These are phyloP conservation scores for Hipposideros armiger DNA, from an alignment of 2,113 vertebrate species.

Conservation along the genomic window DNA sequence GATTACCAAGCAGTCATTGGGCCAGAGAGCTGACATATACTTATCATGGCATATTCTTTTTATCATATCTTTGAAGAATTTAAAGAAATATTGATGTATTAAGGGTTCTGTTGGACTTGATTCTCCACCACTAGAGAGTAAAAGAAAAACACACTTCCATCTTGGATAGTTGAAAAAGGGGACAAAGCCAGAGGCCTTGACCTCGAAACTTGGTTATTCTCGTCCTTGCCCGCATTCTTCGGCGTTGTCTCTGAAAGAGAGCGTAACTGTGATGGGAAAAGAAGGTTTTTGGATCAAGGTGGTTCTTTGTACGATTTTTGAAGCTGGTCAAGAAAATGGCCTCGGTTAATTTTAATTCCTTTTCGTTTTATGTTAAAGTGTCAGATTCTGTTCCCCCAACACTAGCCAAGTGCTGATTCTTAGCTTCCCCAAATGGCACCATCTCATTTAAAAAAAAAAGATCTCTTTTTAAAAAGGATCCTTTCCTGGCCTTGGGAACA, in stretches of 20 bases:
- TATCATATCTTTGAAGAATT: background rate
- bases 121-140: background rate
- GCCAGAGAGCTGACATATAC: background rate
- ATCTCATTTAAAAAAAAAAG: background rate
- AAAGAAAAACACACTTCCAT: background rate
- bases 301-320: background rate
- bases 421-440: background rate
- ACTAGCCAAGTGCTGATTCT: background rate
- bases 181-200: background rate
- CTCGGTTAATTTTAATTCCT: constrained; percentile 23
- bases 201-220: background rate
- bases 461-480: background rate
- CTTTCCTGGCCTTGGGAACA: background rate
- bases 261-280: background rate
- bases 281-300: background rate
- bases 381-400: background rate
- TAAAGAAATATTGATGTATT: background rate
- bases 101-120: background rate
- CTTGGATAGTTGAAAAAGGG: background rate
- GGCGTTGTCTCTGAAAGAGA: background rate
- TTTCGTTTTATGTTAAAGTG: background rate
- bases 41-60: background rate
- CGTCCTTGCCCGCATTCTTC: background rate
- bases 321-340: background rate
- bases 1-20: background rate